Conservation (phyloP, 2,888 invertebrate species). For the Elegia similella region DNA sequence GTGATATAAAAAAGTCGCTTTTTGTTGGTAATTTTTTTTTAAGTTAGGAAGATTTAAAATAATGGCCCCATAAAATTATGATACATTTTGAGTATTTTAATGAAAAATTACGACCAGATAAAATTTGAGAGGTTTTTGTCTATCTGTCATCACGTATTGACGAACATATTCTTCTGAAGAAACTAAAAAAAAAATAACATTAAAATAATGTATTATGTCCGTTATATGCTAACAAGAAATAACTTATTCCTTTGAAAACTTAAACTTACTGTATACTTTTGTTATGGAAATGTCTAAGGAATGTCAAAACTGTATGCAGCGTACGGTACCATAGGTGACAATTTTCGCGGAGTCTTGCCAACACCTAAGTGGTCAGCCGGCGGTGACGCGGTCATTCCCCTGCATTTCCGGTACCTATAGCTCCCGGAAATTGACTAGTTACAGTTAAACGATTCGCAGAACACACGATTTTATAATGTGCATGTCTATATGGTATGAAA, state of each 20-base stretch:
- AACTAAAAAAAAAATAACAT: background rate
- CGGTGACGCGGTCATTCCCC: constrained; percentile 54
- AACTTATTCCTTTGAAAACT: background rate
- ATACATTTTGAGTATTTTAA: too few relatives aligned
- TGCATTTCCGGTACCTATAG: constrained; percentile 50
- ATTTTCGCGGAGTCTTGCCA: constrained; percentile 43
- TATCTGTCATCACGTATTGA: too few relatives aligned
- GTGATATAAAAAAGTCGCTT: too few relatives aligned
- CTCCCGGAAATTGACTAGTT: constrained; percentile 51
- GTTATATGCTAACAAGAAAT: background rate
- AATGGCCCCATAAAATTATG: too few relatives aligned
- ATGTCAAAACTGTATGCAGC: background rate
- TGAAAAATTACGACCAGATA: too few relatives aligned
- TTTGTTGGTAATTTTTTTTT: too few relatives aligned
- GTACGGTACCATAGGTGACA: constrained; percentile 39
- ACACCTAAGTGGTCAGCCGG: constrained; percentile 32
- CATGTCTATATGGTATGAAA: background rate
- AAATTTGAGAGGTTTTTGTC: too few relatives aligned
- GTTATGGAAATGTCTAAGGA: background rate
- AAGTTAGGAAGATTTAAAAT: too few relatives aligned
- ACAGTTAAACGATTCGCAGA: constrained; percentile 26
- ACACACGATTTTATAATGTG: background rate
- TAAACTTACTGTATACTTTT: background rate
- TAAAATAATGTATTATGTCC: background rate
- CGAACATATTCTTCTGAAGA: too few relatives aligned